These are phyloP conservation scores for Proctacanthus coquilletti DNA, from an alignment of 1,140 invertebrate species.

Conservation along the genomic window DNA sequence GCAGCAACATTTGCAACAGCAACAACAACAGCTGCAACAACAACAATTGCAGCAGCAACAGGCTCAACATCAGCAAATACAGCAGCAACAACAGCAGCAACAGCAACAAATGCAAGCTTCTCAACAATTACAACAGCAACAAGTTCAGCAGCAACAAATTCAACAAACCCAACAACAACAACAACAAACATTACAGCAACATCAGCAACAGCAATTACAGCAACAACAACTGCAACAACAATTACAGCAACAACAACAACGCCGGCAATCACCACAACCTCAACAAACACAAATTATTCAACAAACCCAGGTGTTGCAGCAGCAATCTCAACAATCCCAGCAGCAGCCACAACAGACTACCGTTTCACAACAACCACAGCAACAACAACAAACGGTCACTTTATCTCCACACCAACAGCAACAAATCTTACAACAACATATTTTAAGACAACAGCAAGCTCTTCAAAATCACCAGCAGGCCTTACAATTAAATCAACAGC, in stretches of 20 bases:
- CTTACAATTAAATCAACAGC: constrained; percentile 26
- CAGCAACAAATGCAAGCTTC: constrained; percentile 9
- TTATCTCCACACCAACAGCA: constrained; percentile 10
- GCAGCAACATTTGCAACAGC: constrained; percentile 7
- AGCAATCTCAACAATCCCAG: constrained; percentile 17
- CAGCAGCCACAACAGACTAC: constrained; percentile 11
- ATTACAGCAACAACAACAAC: not conserved
- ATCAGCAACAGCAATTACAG: constrained; percentile 24
- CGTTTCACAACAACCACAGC: constrained; percentile 10
- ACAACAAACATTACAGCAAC: constrained; percentile 6
- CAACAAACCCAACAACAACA: constrained; percentile 12
- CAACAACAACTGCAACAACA: constrained; percentile 24
- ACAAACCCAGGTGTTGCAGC: not conserved
- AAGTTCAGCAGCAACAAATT: constrained; percentile 2
- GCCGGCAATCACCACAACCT: not conserved
- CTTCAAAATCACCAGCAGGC: constrained; percentile 25
- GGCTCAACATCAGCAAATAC: constrained; percentile 4
- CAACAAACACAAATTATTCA: not conserved
- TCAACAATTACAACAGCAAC: constrained; percentile 9
- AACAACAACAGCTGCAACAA: constrained; percentile 5
- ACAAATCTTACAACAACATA: constrained; percentile 24
- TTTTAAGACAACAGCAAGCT: constrained; percentile 19
- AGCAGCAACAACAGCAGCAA: constrained; percentile 7
- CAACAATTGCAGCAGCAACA: constrained; percentile 7
- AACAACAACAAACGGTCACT: constrained; percentile 8